Conservation (phyloP, 2,888 invertebrate genomes). For the Sturmia bella region DNA sequence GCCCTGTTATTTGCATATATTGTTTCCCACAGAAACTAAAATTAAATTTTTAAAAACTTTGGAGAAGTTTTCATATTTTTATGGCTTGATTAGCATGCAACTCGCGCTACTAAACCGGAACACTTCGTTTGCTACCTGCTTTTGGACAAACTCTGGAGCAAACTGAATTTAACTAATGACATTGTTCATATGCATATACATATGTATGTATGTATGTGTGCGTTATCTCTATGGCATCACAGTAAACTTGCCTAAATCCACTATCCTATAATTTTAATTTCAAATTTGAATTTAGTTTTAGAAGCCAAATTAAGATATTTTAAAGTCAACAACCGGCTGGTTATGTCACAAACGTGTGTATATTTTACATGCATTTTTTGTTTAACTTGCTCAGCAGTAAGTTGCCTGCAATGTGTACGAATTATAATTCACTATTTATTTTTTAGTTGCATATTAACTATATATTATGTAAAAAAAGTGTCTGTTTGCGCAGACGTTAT, state of each 20-base stretch:
- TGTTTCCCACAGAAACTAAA: too few species aligned
- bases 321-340: slow-evolving; percentile 57
- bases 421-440: background rate
- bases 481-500: slow-evolving; percentile 30
- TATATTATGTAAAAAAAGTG: background rate
- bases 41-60: too few species aligned
- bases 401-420: background rate
- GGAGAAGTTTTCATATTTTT: too few species aligned
- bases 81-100: too few species aligned
- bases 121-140: too few species aligned
- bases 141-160: background rate
- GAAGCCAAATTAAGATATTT: slow-evolving; percentile 1
- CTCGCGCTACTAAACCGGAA: too few species aligned
- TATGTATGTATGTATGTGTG: background rate
- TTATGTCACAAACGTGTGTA: slow-evolving; percentile 45
- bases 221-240: too few species aligned
- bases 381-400: slow-evolving; percentile 8
- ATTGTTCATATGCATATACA: background rate
- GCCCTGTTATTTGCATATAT: too few species aligned
- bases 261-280: background rate
- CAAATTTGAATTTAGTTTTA: background rate
- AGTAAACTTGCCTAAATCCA: too few species aligned
- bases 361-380: slow-evolving; percentile 18
- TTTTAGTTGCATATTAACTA: background rate
- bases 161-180: background rate